These are phyloP conservation scores for Pelagia noctiluca DNA, from an alignment of 30 jellyfish, hydroid and myxozoan genomes.

Conservation along the genomic window DNA sequence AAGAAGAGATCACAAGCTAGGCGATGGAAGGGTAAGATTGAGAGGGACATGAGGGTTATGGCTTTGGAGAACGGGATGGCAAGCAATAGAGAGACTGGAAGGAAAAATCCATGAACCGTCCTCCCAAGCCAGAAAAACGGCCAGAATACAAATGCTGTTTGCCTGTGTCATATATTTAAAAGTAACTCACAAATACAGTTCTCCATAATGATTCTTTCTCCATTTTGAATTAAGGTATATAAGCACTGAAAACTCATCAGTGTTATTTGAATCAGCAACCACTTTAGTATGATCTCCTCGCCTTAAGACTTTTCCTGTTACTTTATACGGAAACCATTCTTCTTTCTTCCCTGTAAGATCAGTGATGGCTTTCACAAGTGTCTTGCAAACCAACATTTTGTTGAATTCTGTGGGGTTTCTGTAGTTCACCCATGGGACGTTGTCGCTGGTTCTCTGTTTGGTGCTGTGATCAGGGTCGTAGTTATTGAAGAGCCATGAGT, in stretches of 20 bases:
- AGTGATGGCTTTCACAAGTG: conserved; percentile 63
- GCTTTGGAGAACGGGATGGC: no score
- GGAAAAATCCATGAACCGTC: no score
- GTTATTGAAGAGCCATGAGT: conserved; percentile 78
- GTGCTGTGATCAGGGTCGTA: conserved; percentile 73
- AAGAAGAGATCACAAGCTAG: not conserved
- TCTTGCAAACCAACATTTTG: conserved; percentile 45
- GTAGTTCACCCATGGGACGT: conserved; percentile 82
- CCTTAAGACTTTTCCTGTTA: conserved; percentile 82
- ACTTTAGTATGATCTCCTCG: conserved; percentile 93
- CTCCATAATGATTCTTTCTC: conserved; percentile 93
- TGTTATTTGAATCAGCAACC: conserved; percentile 72
- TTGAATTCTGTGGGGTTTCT: conserved; percentile 69
- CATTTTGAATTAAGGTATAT: conserved; percentile 69
- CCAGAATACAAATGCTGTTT: no score
- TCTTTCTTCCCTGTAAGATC: conserved; percentile 62
- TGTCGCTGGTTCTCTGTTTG: conserved; percentile 61
- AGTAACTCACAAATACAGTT: conserved; percentile 85
- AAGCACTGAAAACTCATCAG: conserved; percentile 82
- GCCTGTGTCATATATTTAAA: no score
- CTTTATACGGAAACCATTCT: conserved; percentile 81
- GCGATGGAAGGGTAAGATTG: not conserved
- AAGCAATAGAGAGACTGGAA: no score
- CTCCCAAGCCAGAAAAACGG: no score
- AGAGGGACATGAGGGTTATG: not conserved